Percentiles rank a stretch among this genome's conserved stretches.
These are phyloP conservation scores for Heliconius sara DNA, from an alignment of 2,888 invertebrate genomes.

Conservation along the genomic window DNA sequence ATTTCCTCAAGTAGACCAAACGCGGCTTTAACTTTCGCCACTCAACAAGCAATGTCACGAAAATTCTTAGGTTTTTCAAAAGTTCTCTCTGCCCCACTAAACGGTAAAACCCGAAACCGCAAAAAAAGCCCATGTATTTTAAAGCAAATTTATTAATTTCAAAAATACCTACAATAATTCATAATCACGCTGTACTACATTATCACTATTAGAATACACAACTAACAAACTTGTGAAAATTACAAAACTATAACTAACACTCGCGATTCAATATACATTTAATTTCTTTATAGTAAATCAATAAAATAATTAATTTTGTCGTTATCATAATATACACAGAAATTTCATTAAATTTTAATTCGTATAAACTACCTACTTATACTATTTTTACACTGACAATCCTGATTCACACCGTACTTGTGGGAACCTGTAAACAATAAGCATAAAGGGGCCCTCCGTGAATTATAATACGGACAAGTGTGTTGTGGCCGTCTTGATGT, in stretches of 20 bases:
- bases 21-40: no score
- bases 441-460: background rate
- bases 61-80: no score
- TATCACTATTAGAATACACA: conserved; percentile 77
- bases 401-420: conserved; percentile 30
- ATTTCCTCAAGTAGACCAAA: no score
- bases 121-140: conserved; percentile 59
- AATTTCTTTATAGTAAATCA: background rate
- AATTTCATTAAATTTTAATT: conserved; percentile 57
- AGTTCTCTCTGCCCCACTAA: no score
- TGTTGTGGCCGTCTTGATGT: background rate
- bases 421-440: conserved; percentile 1
- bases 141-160: conserved; percentile 80
- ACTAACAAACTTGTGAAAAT: conserved; percentile 61
- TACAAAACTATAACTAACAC: conserved; percentile 57
- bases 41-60: no score
- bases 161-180: conserved; percentile 76
- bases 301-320: conserved; percentile 3
- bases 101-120: background rate
- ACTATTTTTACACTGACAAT: conserved; percentile 61
- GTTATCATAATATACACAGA: conserved; percentile 66
- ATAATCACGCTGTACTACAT: conserved; percentile 78
- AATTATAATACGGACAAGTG: background rate
- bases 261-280: conserved; percentile 60
- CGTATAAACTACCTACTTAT: conserved; percentile 69